Conservation (phyloP, 2,797 vertebrate genomes). For the Trachurus trachurus region DNA sequence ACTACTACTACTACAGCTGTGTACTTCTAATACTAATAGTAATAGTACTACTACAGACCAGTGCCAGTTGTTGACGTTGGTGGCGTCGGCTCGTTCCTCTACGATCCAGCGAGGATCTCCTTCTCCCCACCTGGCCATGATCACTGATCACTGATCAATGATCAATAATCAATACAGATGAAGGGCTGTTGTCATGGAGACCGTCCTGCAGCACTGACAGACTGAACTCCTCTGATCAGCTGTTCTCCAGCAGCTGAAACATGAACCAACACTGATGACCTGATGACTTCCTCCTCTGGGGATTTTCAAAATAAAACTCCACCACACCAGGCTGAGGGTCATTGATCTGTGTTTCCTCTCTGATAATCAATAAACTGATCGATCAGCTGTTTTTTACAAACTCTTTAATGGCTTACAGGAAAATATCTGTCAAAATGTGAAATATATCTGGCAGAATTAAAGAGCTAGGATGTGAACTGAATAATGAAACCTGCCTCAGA, state of each 20-base stretch:
- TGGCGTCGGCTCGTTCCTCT: constrained; percentile 93
- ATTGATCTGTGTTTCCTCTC: background rate
- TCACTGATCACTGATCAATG: constrained; percentile 68
- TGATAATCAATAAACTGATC: no score
- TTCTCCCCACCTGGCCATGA: constrained; percentile 96
- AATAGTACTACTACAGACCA: no score
- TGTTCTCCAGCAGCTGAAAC: constrained; percentile 21
- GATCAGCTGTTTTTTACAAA: no score
- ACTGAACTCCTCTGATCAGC: background rate
- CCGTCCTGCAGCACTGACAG: background rate
- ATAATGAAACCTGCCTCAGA: no score
- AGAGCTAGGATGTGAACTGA: no score
- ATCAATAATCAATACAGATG: background rate
- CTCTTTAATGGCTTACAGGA: no score
- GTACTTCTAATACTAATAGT: no score
- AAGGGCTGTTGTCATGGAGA: background rate
- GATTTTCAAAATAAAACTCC: constrained; percentile 36
- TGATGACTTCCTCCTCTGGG: background rate
- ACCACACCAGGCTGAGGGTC: background rate
- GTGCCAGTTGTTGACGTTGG: constrained; percentile 98
- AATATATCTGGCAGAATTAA: no score
- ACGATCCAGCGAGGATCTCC: constrained; percentile 97
- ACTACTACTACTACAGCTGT: no score
- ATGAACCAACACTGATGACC: constrained; percentile 14
- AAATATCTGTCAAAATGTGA: no score